A percentile compares a stretch with the other conserved stretches of the same genome.
Conservation (phyloP, 2,113 vertebrate species). For the Etia nguti region DNA sequence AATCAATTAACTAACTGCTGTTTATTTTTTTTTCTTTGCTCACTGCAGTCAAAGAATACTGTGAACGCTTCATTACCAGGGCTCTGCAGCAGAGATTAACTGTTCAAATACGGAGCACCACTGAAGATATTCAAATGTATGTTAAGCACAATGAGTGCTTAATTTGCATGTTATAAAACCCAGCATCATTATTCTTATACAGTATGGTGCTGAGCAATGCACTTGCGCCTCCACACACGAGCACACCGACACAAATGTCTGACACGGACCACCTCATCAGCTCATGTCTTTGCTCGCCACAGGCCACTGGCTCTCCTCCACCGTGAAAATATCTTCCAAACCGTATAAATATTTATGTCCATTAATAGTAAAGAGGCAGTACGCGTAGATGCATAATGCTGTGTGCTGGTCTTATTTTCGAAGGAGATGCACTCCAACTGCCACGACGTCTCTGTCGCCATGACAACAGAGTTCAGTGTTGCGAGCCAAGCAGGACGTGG, state of each 20-base stretch:
- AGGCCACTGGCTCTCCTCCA: conserved; percentile 35
- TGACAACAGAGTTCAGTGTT: conserved; percentile 66
- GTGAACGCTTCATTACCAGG: not conserved
- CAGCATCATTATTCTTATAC: conserved; percentile 1
- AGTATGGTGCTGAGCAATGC: not conserved
- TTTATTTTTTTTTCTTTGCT: not conserved
- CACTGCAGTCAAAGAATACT: not conserved
- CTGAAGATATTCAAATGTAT: conserved; percentile 2
- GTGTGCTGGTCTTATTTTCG: conserved; percentile 37
- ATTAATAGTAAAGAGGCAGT: conserved; percentile 70
- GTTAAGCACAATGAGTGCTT: not conserved
- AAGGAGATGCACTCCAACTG: conserved; percentile 57
- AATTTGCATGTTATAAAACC: not conserved
- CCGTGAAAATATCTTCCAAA: conserved; percentile 40
- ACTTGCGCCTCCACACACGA: not conserved
- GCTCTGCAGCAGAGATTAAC: not conserved
- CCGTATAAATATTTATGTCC: conserved; percentile 71
- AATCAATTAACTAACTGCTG: not conserved
- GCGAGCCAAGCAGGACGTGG: conserved; percentile 43
- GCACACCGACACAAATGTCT: conserved; percentile 18
- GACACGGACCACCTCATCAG: conserved; percentile 60
- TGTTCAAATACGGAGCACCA: not conserved
- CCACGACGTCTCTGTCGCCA: conserved; percentile 59
- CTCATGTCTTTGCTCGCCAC: conserved; percentile 44
- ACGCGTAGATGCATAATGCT: conserved; percentile 50